Percentiles rank a stretch among this genome's conserved stretches.
These are phyloP conservation scores for Arion vulgaris DNA, from an alignment of 1,140 invertebrate genomes.

Conservation along the genomic window DNA sequence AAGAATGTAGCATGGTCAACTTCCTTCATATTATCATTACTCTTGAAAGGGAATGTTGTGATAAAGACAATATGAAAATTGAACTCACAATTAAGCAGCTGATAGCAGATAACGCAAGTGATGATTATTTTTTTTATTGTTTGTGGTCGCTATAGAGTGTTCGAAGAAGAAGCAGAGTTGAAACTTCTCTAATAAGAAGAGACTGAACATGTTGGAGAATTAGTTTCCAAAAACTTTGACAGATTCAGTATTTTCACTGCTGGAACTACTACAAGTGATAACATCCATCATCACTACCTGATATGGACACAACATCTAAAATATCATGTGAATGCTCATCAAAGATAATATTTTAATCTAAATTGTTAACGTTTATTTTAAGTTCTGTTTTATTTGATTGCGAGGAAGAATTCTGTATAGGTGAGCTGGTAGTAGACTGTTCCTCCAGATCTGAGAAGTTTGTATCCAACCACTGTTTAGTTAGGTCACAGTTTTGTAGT, in stretches of 20 bases:
- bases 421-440: not conserved
- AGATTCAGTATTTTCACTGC: conserved; percentile 13
- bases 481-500: not conserved
- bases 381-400: not conserved
- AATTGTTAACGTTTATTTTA: not conserved
- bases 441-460: conserved; percentile 13
- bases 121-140: too few species aligned
- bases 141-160: too few species aligned
- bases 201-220: too few species aligned
- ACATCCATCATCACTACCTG: conserved; percentile 38
- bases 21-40: too few species aligned
- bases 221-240: too few species aligned
- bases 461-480: conserved; percentile 31
- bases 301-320: conserved; percentile 20
- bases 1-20: too few species aligned
- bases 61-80: too few species aligned
- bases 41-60: too few species aligned
- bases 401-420: not conserved
- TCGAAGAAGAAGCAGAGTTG: too few species aligned
- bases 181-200: too few species aligned
- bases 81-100: too few species aligned
- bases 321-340: not conserved
- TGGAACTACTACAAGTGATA: conserved; percentile 18
- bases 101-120: too few species aligned
- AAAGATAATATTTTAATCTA: not conserved